Evolutionary conservation across 2,797 vertebrate species (phyloP).

Genomic region (Brachymystax lenok): DNA sequence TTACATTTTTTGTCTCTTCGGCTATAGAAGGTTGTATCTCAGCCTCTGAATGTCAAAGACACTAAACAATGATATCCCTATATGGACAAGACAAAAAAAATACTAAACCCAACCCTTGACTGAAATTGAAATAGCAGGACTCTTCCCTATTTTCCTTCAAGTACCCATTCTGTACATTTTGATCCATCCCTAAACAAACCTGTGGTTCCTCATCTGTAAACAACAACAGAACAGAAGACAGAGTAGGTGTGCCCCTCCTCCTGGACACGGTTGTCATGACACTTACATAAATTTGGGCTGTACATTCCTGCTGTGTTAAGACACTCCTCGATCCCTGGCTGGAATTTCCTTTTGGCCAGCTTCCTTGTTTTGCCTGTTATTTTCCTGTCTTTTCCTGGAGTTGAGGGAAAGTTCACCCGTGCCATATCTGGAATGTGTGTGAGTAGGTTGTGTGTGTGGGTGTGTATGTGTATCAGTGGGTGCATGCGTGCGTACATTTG

Average conservation of each 20-base stretch:
- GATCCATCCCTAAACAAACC: neutral
- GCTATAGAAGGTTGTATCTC: too few relatives aligned
- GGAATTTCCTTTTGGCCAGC: slow-evolving; percentile 62
- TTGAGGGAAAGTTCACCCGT: slow-evolving; percentile 68
- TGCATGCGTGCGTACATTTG: slow-evolving; percentile 15
- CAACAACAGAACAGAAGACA: slow-evolving; percentile 10
- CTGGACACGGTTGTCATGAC: slow-evolving; percentile 51
- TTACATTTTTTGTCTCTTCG: too few relatives aligned
- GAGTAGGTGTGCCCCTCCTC: slow-evolving; percentile 26
- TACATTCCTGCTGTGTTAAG: slow-evolving; percentile 69
- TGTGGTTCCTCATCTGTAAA: slow-evolving; percentile 4
- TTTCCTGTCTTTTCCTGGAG: slow-evolving; percentile 58
- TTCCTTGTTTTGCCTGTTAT: slow-evolving; percentile 40
- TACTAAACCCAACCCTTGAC: too few relatives aligned
- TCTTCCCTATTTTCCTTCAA: too few relatives aligned
- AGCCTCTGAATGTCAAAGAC: too few relatives aligned
- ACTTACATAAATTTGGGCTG: slow-evolving; percentile 45
- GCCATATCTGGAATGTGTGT: slow-evolving; percentile 53
- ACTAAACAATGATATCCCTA: too few relatives aligned
- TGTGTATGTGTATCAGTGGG: neutral
- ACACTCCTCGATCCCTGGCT: slow-evolving; percentile 59
- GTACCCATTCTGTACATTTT: too few relatives aligned
- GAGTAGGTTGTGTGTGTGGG: neutral
- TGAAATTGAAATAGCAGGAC: too few relatives aligned
- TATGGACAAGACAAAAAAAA: too few relatives aligned